Evolutionary conservation across 2,888 invertebrate species (phyloP), one percentile per base, ranked within the genome.

Genomic region (Campoplex nolae): DNA sequence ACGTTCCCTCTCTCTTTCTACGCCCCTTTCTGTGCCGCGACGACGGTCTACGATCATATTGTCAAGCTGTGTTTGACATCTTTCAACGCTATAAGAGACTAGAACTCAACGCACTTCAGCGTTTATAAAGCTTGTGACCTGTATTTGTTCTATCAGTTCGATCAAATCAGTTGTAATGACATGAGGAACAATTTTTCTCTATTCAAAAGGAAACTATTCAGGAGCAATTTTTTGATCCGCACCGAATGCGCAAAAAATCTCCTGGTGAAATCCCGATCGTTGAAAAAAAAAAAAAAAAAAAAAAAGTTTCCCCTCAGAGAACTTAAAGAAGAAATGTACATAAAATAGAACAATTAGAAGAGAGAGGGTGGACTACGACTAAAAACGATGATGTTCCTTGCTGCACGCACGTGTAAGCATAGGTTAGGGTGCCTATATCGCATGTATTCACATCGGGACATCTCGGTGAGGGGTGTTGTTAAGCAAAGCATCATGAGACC

Each of bases 361-460:
- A 23, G 58, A 45, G 62, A 32, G 42, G n/a, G 58, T 23, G 7
- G 18, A n/a, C 13, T 62, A n/a, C 13, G 56, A 45, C 51, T 56
- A 48, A 13, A 56, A 54, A 45, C 54, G 54, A 56, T 35, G 48
- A 73, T 62, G 18, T 79, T 74, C 68, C 38, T 45, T 48, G 73
- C 16, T 74, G 71, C 68, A 83, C 80, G 87, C 89, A 89, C 89
- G 89, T 90, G 89, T 87, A 76, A 84, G 81, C 85, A 80, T 78
- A 42, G 70, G 35, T 67, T 38, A 62, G 83, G 67, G 62, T 79
- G 73, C 42, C 75, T 88, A 84, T 88, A 85, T 87, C 86, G 87
- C 89, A 89, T 90, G 90, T 91, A 91, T 91, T 91, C 91, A 4
- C 56, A 83, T 67, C 42, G 32, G 51, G 78, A 90, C 90, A 88